Percentiles rank a stretch among this genome's conserved stretches.
Conservation (phyloP, 2,797 vertebrate genomes). For the Octomys mimax region DNA sequence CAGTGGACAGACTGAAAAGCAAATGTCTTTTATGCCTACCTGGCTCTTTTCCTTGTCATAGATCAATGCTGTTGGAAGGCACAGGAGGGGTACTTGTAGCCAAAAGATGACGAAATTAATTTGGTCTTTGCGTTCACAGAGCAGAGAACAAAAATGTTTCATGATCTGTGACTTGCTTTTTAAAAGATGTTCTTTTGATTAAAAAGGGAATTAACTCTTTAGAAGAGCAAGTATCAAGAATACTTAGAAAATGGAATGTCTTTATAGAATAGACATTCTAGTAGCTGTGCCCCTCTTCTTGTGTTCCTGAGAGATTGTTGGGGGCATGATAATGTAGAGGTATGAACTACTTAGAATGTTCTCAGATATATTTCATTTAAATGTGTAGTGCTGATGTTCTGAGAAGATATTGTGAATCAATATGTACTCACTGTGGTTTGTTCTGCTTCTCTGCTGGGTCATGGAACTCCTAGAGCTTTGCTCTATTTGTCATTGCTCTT, state of each 20-base stretch:
- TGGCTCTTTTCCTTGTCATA: not conserved
- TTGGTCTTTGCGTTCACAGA: slow-evolving; percentile 55
- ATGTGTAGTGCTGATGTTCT: not conserved
- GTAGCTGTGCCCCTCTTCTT: not conserved
- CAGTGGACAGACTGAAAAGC: not conserved
- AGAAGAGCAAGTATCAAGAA: slow-evolving; percentile 42
- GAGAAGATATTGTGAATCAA: not conserved
- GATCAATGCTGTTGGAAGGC: not conserved
- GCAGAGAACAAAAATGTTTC: slow-evolving; percentile 56
- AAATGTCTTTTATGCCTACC: not conserved
- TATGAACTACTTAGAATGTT: not conserved
- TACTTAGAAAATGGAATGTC: slow-evolving; percentile 5
- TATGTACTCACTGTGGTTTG: not conserved
- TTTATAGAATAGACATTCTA: slow-evolving; percentile 30
- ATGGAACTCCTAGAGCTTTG: not conserved
- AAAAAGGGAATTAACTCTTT: slow-evolving; percentile 38
- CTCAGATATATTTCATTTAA: not conserved
- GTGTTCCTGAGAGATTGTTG: not conserved
- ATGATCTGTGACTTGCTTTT: slow-evolving; percentile 27
- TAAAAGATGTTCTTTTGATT: slow-evolving; percentile 29
- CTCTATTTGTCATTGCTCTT: not conserved
- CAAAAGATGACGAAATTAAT: slow-evolving; percentile 54
- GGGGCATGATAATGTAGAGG: not conserved
- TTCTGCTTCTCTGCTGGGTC: not conserved
- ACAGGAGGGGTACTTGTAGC: not conserved